Percentiles rank a stretch among this genome's conserved stretches.
phyloP scores from a whole-genome alignment of 2,797 vertebrate species.

The Vipera latastei region DNA sequence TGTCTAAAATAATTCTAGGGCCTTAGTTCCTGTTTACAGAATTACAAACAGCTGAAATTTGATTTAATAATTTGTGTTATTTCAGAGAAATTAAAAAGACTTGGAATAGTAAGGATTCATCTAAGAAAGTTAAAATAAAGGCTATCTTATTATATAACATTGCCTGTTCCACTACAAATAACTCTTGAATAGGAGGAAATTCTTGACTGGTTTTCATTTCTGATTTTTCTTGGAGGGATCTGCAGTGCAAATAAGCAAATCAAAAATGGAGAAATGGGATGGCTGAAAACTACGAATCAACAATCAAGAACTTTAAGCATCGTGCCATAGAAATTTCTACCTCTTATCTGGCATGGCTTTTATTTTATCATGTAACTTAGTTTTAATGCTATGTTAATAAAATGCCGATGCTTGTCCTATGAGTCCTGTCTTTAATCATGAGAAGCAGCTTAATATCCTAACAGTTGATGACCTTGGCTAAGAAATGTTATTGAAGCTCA shows the following conservation, averaged over 20 bases:
- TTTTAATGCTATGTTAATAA: slow-evolving; percentile 70
- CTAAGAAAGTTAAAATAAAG: not conserved
- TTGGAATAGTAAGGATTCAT: not conserved
- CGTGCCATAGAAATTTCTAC: slow-evolving; percentile 30
- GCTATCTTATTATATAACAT: not conserved
- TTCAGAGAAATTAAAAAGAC: not conserved
- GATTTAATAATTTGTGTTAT: not conserved
- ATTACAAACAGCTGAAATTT: not conserved
- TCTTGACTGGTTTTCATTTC: not conserved
- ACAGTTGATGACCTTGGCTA: not conserved
- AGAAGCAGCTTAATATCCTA: not conserved
- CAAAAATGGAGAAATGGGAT: slow-evolving; percentile 13
- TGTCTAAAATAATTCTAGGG: not conserved
- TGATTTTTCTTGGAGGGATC: not conserved
- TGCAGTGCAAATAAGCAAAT: slow-evolving; percentile 1
- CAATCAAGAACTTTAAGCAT: not conserved
- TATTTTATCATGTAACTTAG: slow-evolving; percentile 49
- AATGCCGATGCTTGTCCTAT: slow-evolving; percentile 55
- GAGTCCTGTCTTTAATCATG: slow-evolving; percentile 59
- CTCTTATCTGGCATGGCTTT: slow-evolving; percentile 33
- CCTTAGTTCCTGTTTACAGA: too few species aligned
- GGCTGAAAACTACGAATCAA: slow-evolving; percentile 1
- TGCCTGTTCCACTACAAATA: not conserved
- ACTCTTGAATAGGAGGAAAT: not conserved
- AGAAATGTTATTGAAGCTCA: not conserved